Evolutionary conservation across 2,113 vertebrate genomes (phyloP).

Genomic region (Herpailurus yagouaroundi): DNA sequence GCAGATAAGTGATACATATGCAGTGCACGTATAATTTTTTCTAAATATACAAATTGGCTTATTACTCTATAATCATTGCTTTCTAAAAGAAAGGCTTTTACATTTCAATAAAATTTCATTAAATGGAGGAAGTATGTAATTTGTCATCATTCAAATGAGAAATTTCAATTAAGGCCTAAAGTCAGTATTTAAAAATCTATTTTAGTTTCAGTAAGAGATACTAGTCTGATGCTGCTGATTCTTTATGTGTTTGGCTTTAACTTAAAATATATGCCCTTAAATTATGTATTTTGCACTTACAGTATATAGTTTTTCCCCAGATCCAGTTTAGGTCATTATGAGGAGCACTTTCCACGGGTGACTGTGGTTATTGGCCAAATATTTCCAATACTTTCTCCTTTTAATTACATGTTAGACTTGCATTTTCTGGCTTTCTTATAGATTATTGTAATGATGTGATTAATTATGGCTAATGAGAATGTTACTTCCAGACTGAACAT

Average conservation of each 20-base stretch:
- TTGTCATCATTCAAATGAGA: conserved; percentile 40
- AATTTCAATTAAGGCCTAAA: conserved; percentile 41
- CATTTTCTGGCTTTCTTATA: neutral
- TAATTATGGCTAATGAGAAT: neutral
- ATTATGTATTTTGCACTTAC: neutral
- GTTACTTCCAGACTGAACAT: neutral
- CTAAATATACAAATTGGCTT: conserved; percentile 35
- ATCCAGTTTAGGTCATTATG: neutral
- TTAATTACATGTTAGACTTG: neutral
- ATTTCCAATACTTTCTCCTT: neutral
- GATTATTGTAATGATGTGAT: neutral
- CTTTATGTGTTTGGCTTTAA: conserved; percentile 6
- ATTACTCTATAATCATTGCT: neutral
- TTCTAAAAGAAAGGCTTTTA: conserved; percentile 46
- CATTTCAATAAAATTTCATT: conserved; percentile 53
- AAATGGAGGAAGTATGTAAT: conserved; percentile 13
- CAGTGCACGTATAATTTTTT: neutral
- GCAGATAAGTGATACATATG: neutral
- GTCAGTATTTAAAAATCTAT: conserved; percentile 23
- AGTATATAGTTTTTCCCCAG: neutral
- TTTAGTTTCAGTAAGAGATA: conserved; percentile 20
- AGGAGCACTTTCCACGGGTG: accelerated
- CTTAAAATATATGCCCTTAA: neutral
- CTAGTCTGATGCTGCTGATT: neutral
- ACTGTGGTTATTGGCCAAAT: neutral